Base-by-base conservation (phyloP, 2,888 invertebrate genomes). In the Neoscelio sp. region DNA sequence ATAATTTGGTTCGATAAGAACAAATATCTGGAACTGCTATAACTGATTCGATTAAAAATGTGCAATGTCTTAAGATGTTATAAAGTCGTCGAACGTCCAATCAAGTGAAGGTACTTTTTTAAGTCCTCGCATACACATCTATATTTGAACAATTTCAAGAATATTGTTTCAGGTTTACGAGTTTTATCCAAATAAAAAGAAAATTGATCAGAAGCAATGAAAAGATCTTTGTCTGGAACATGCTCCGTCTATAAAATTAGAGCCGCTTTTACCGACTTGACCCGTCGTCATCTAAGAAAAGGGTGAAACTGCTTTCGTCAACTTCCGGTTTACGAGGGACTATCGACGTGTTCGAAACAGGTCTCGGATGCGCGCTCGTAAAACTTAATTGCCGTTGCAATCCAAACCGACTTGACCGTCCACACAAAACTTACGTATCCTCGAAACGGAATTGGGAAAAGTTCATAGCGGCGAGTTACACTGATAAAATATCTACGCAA, bases 381-480 rank as follows among this genome's bases (percentile, higher is more conserved):
- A 89, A 89, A 87, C 87, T 89, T 89, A 89, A 89, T 89, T 89
- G 89, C 88, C 85, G 81, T 82, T 85, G 87, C 85, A 85, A 86
- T 85, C 85, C 87, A 85, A 86, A 87, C 84, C 73, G 76, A 81
- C 73, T 76, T 80, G 77, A 70, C 75, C 52, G 73, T 73, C 68
- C 48, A 42, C 74, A 62, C 81, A 62, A 50, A n/a, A 70, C 78
- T 68, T 78, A 73, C 70, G 52, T 58, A 68, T 54, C 64, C 67
- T 54, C 54, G 60, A 70, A 75, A 74, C 60, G 64, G 79, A 77
- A 79, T 81, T 58, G 79, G 28, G 18, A 75, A 79, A 62, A 79
- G 75, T n/a, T n/a, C n/a, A n/a, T n/a, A n/a, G n/a, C n/a, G n/a
- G n/a, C n/a, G n/a, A n/a, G n/a, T n/a, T n/a, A n/a, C n/a, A n/a